Evolutionary conservation across 2,797 vertebrate species (phyloP).

Genomic region (Merluccius polli): DNA sequence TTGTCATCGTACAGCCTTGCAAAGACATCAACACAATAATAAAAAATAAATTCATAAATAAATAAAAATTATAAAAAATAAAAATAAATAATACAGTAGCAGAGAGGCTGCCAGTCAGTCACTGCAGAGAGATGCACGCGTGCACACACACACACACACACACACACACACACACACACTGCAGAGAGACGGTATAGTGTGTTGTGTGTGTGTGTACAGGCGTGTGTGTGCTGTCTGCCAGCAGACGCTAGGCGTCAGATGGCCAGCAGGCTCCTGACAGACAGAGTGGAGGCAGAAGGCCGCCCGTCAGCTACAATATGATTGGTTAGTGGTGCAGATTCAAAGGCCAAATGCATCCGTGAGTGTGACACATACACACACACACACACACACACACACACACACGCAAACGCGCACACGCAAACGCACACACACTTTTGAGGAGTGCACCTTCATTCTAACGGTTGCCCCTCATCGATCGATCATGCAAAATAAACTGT

Average conservation of each 20-base stretch:
- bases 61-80: not conserved
- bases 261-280: constrained; percentile 48
- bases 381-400: not conserved
- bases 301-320: constrained; percentile 31
- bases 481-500: not conserved
- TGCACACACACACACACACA: no score
- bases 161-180: no score
- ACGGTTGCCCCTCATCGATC: not conserved
- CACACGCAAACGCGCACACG: not conserved
- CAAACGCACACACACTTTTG: not conserved
- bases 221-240: constrained; percentile 44
- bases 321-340: constrained; percentile 15
- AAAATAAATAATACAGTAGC: not conserved
- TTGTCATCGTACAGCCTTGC: no score
- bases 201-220: constrained; percentile 12
- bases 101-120: not conserved
- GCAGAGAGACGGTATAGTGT: not conserved
- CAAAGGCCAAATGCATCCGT: constrained; percentile 15
- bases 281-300: constrained; percentile 21
- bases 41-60: no score
- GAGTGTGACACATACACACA: not conserved
- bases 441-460: not conserved
- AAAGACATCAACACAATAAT: no score
- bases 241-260: constrained; percentile 54
- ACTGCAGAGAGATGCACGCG: no score